Evolutionary conservation across 2,113 vertebrate genomes (phyloP).

Genomic region (Siphamia tubifer): DNA sequence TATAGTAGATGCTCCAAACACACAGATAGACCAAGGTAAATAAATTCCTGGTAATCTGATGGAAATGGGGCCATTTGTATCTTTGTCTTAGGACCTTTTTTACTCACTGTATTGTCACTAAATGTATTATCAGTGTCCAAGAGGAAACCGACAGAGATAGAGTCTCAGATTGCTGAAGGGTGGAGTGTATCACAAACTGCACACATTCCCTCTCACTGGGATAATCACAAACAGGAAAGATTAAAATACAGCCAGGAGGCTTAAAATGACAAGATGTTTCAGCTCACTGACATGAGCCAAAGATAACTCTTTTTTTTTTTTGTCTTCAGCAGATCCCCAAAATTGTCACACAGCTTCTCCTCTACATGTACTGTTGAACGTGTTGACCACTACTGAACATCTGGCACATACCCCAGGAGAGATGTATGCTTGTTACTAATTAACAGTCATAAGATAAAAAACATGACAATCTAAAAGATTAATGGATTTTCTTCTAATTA

Average conservation of each 20-base stretch:
- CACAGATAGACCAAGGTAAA: too few species aligned
- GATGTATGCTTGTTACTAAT: slow-evolving; percentile 12
- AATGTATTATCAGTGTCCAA: neutral
- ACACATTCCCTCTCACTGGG: slow-evolving; percentile 7
- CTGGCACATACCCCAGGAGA: slow-evolving; percentile 6
- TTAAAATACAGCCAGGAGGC: slow-evolving; percentile 33
- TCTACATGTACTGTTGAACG: neutral
- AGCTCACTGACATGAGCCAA: slow-evolving; percentile 8
- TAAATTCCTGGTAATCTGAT: too few species aligned
- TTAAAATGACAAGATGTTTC: slow-evolving; percentile 23
- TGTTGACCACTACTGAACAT: neutral
- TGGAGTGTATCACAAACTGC: slow-evolving; percentile 28
- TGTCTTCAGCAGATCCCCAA: slow-evolving; percentile 3
- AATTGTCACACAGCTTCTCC: slow-evolving; percentile 1
- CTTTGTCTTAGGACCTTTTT: slow-evolving; percentile 4
- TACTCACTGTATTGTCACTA: neutral
- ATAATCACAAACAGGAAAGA: slow-evolving; percentile 42
- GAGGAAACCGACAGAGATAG: slow-evolving; percentile 19
- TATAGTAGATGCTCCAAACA: too few species aligned
- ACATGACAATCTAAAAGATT: neutral
- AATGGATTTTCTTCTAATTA: slow-evolving; percentile 1
- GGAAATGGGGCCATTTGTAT: too few species aligned
- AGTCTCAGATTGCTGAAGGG: slow-evolving; percentile 25
- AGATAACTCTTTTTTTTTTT: neutral
- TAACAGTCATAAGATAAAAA: slow-evolving; percentile 13